A percentile compares a stretch with the other conserved stretches of the same genome.
Evolutionary conservation across 2,113 vertebrate genomes (phyloP).

Genomic region (Chiloscyllium plagiosum): DNA sequence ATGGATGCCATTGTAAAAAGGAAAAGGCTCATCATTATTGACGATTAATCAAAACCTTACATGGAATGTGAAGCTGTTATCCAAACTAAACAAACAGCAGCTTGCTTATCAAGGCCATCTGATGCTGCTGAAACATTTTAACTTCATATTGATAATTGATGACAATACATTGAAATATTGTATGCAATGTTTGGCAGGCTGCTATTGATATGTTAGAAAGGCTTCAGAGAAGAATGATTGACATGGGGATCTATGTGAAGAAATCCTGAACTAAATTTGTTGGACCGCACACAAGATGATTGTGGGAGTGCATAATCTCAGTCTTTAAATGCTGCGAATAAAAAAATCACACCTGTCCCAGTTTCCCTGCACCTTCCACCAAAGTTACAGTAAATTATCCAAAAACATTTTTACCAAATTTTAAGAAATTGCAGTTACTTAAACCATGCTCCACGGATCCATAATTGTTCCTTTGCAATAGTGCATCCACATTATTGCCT

Average conservation of each 20-base stretch:
- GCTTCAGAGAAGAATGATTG: background rate
- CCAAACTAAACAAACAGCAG: background rate
- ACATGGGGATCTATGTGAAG: background rate
- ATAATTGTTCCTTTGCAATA: background rate
- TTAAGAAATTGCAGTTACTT: background rate
- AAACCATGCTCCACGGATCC: background rate
- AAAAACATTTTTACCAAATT: background rate
- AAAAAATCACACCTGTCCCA: background rate
- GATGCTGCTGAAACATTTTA: background rate
- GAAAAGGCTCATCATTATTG: background rate
- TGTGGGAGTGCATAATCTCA: background rate
- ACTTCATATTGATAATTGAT: constrained; percentile 3
- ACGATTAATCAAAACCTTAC: background rate
- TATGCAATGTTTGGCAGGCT: background rate
- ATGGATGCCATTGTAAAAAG: background rate
- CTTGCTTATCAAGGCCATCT: background rate
- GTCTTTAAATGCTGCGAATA: background rate
- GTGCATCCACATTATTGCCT: background rate
- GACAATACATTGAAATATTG: background rate
- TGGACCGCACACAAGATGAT: background rate
- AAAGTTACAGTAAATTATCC: background rate
- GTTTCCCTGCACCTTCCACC: background rate
- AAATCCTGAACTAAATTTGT: background rate
- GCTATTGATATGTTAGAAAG: background rate
- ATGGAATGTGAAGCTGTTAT: background rate